These are phyloP conservation scores for Gerris lacustris DNA, from an alignment of 2,888 invertebrate species.

Conservation along the genomic window DNA sequence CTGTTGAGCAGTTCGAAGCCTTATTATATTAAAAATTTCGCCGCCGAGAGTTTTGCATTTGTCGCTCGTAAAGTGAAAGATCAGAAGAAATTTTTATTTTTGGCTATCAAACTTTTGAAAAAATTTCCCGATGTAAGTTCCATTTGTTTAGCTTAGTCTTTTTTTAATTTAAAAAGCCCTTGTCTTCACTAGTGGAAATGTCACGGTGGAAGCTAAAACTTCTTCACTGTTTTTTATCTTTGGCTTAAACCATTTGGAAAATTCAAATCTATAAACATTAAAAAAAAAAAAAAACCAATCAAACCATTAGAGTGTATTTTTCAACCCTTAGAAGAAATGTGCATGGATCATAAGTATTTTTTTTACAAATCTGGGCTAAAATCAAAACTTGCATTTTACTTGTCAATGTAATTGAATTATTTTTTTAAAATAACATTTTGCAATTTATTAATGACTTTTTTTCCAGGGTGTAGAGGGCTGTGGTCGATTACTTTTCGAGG, in stretches of 20 bases:
- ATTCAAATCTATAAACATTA: too few species aligned
- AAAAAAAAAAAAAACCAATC: too few species aligned
- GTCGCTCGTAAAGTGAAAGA: constrained; percentile 79
- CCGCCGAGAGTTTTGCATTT: constrained; percentile 92
- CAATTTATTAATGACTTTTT: constrained; percentile 16
- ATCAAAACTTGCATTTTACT: too few species aligned
- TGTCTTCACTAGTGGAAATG: neutral
- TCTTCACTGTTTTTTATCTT: constrained; percentile 10
- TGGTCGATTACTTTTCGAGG: constrained; percentile 78
- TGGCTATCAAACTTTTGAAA: constrained; percentile 54
- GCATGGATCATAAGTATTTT: too few species aligned
- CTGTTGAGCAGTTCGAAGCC: constrained; percentile 65
- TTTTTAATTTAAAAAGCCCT: neutral
- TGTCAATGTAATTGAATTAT: too few species aligned
- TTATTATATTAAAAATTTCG: constrained; percentile 79
- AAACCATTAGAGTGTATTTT: too few species aligned
- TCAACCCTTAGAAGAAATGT: too few species aligned
- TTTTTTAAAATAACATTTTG: too few species aligned
- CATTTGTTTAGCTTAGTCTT: neutral
- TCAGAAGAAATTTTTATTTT: constrained; percentile 56
- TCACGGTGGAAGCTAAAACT: too few species aligned
- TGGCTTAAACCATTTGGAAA: neutral
- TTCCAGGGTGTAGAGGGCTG: constrained; percentile 63
- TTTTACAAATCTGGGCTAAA: too few species aligned
- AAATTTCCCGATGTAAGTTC: constrained; percentile 54